A percentile compares a stretch with the other conserved stretches of the same genome.
phyloP scores from a whole-genome alignment of 37 sponge, comb jelly and placozoan species.

The Amphimedon queenslandica region DNA sequence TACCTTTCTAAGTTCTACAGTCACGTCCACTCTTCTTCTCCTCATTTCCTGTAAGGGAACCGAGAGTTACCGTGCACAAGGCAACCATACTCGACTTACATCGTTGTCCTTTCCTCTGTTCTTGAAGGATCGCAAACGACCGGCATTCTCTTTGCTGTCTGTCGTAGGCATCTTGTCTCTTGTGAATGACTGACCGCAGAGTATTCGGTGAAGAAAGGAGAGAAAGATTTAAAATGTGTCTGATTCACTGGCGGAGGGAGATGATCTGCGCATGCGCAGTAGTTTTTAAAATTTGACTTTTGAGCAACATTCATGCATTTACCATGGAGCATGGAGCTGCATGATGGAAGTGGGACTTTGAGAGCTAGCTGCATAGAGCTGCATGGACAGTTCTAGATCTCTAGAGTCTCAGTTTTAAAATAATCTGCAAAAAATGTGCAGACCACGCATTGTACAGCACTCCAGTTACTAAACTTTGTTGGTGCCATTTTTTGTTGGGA shows the following conservation, averaged over 20 bases:
- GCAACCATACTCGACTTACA: constrained; percentile 5
- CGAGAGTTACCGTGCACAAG: background rate
- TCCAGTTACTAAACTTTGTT: too few species aligned
- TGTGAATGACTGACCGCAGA: background rate
- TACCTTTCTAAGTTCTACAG: constrained; percentile 77
- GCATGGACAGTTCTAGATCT: too few species aligned
- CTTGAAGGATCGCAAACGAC: constrained; percentile 69
- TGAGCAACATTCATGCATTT: too few species aligned
- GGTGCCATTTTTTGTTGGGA: too few species aligned
- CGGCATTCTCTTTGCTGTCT: constrained; percentile 42
- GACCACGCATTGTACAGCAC: too few species aligned
- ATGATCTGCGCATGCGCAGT: background rate
- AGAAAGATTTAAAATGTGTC: background rate
- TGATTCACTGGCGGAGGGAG: background rate
- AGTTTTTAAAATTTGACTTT: too few species aligned
- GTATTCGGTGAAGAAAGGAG: background rate
- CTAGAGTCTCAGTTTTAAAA: too few species aligned
- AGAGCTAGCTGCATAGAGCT: too few species aligned
- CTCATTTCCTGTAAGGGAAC: constrained; percentile 70
- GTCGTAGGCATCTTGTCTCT: constrained; percentile 37
- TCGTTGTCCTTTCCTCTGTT: constrained; percentile 62
- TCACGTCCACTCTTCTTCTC: constrained; percentile 71
- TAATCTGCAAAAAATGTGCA: too few species aligned
- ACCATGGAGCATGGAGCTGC: too few species aligned
- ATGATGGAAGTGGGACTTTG: too few species aligned